These are phyloP conservation scores for Lepus oiostolus DNA, from an alignment of 2,797 vertebrate genomes.

Conservation along the genomic window DNA sequence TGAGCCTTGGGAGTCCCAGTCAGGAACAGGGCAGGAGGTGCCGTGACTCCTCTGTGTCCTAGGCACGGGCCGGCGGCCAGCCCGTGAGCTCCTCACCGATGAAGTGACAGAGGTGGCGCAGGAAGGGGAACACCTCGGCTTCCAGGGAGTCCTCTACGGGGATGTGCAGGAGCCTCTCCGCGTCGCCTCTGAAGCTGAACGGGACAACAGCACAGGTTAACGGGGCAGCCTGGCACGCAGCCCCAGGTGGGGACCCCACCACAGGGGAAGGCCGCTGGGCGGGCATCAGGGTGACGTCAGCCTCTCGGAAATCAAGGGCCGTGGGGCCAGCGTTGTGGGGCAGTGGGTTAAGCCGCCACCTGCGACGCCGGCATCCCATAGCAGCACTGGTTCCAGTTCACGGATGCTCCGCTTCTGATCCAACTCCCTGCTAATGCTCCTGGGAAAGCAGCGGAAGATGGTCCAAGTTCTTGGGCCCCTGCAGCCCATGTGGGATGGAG, in stretches of 20 bases:
- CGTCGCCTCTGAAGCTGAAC: constrained; percentile 81
- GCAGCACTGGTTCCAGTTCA: no score
- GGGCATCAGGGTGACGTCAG: background rate
- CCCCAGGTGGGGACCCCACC: background rate
- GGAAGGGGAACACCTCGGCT: constrained; percentile 87
- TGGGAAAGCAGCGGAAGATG: no score
- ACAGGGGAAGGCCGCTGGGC: background rate
- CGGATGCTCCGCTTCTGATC: no score
- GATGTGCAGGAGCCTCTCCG: constrained; percentile 87
- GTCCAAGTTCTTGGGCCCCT: no score
- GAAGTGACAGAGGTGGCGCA: constrained; percentile 90
- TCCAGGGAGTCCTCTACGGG: constrained; percentile 86
- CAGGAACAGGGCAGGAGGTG: background rate
- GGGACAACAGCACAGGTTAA: constrained; percentile 1
- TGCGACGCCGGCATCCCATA: no score
- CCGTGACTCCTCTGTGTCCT: background rate
- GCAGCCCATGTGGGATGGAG: no score
- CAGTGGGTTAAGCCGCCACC: no score
- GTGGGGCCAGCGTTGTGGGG: background rate
- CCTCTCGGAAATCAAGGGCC: background rate
- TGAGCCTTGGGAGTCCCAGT: background rate
- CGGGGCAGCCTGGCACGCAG: background rate
- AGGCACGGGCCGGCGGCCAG: background rate
- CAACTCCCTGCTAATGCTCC: no score
- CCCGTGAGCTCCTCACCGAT: constrained; percentile 89